These are phyloP conservation scores for Hipposideros armiger DNA, from an alignment of 2,113 vertebrate species.

Conservation along the genomic window DNA sequence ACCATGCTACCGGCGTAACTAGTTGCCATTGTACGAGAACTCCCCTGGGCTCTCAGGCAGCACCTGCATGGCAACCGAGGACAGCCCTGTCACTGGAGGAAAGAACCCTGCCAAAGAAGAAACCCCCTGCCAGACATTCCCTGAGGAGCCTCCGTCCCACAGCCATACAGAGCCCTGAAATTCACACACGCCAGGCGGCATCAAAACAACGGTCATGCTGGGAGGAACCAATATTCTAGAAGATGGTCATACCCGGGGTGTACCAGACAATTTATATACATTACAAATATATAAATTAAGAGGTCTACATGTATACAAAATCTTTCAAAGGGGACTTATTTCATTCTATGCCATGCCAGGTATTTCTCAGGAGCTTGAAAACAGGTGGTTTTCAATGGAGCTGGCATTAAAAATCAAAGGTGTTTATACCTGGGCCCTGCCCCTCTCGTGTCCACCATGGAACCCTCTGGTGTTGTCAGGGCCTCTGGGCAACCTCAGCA, in stretches of 20 bases:
- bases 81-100: background rate
- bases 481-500: conserved; percentile 94
- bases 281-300: conserved; percentile 79
- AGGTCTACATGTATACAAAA: conserved; percentile 69
- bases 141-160: background rate
- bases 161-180: background rate
- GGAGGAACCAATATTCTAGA: background rate
- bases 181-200: background rate
- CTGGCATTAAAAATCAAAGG: conserved; percentile 50
- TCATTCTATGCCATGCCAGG: conserved; percentile 67
- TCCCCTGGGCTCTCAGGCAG: background rate
- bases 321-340: conserved; percentile 3
- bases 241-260: background rate
- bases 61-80: background rate
- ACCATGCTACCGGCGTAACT: conserved; percentile 8
- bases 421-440: conserved; percentile 79
- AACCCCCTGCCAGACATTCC: background rate
- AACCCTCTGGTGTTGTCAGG: conserved; percentile 97
- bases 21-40: background rate
- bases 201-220: background rate
- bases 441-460: conserved; percentile 89
- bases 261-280: conserved; percentile 15
- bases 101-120: background rate
- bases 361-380: conserved; percentile 13
- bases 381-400: background rate